Evolutionary conservation across 2,797 vertebrate species (phyloP), one percentile per base, ranked within the genome.

Genomic region (Neosalanx taihuensis): DNA sequence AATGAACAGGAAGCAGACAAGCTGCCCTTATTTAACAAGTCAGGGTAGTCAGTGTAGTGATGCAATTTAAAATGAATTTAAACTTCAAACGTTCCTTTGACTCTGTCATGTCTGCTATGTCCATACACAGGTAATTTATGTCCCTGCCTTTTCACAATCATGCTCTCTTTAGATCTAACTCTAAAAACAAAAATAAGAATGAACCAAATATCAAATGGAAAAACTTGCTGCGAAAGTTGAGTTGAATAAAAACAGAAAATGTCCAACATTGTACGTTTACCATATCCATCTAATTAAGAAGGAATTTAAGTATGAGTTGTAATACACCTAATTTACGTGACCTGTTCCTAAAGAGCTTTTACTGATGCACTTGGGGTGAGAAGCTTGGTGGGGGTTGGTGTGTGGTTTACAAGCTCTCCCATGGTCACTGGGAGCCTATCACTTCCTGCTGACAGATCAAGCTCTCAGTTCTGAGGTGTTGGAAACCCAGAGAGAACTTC

Each of bases 381-480:
- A 81, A 69, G 18, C 3, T 12, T 12, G 10, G n/a, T 15, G 60
- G 61, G 61, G 6, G 15, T 13, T 10, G 72, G 74, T 68, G 63
- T 87, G 86, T 81, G 85, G 86, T 87, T n/a, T 15, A 7, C 3
- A 71, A 23, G 83, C 10, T 12, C 9, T 2, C 10, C 7, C 9
- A 75, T 76, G 89, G 89, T 88, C 89, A 90, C 29, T 73, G 71
- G 83, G 82, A 84, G 85, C 80, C 85, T 74, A 74, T 71, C 72
- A 85, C 87, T 89, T 91, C 90, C 91, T 91, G 84, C 70, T 80
- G 0, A 7, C 74, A 58, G 58, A 71, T 65, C 76, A 68, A 10
- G 7, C 72, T 69, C 5, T 77, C 76, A 53, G 6, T 64, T 79
- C 71, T 64, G 31, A 71, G 9, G 6, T 35, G 33, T 64, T 30